Evolutionary conservation across 2,113 vertebrate genomes (phyloP).

Genomic region (Rhea americana): DNA sequence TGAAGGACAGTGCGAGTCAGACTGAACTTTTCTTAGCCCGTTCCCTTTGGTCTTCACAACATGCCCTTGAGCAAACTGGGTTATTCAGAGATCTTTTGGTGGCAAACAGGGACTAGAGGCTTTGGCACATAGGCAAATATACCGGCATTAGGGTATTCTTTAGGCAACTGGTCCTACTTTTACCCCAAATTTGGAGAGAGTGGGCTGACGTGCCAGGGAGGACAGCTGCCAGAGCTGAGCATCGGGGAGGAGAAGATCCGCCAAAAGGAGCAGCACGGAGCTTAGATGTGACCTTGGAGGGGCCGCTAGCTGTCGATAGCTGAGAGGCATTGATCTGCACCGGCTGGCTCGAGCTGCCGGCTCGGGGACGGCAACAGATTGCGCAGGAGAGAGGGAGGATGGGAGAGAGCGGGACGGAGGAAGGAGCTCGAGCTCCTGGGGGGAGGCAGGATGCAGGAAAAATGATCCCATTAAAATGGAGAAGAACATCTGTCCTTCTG

Average conservation of each 20-base stretch:
- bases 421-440: not conserved
- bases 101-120: not conserved
- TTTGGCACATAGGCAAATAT: not conserved
- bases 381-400: not conserved
- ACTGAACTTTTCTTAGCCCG: not conserved
- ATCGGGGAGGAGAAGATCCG: fast-evolving
- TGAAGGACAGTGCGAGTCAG: not conserved
- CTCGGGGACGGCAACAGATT: not conserved
- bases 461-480: not conserved
- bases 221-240: fast-evolving
- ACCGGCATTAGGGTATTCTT: not conserved
- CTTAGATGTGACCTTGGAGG: fast-evolving
- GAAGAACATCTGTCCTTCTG: not conserved
- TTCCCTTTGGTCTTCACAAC: not conserved
- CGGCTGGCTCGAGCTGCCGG: not conserved
- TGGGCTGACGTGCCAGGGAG: fast-evolving
- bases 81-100: not conserved
- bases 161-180: not conserved
- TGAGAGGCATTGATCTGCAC: not conserved
- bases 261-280: not conserved
- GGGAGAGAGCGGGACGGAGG: not conserved
- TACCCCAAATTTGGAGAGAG: not conserved
- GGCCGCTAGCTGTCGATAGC: not conserved
- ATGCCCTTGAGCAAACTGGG: not conserved
- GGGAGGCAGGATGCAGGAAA: not conserved